These are phyloP conservation scores for Alectura lathami DNA, from an alignment of 2,113 vertebrate species.

Conservation along the genomic window DNA sequence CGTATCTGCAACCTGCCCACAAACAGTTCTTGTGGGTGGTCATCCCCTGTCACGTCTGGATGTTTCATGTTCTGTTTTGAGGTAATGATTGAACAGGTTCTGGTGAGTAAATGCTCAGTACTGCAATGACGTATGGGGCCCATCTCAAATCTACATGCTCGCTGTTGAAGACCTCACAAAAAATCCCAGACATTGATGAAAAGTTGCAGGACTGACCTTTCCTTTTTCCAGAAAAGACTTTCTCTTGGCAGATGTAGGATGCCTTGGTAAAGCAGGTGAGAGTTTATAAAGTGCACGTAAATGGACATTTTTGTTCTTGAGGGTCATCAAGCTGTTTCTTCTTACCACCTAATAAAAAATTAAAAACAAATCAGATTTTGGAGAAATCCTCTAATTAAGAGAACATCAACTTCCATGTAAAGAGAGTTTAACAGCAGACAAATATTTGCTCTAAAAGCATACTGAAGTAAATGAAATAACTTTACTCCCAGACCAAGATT, in stretches of 20 bases:
- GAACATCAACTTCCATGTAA: not conserved
- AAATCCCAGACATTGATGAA: not conserved
- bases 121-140: not conserved
- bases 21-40: not conserved
- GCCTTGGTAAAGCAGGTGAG: constrained; percentile 3
- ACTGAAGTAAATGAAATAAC: constrained; percentile 8
- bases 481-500: constrained; percentile 1
- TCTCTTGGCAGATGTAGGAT: not conserved
- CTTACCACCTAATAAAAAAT: constrained; percentile 15
- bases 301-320: not conserved
- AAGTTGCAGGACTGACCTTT: not conserved
- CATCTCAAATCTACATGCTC: not conserved
- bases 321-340: constrained; percentile 34
- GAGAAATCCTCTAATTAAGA: constrained; percentile 5
- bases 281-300: constrained; percentile 18
- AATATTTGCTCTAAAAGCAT: constrained; percentile 57
- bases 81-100: not conserved
- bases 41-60: not conserved
- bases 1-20: not conserved
- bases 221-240: not conserved
- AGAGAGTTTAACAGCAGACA: constrained; percentile 44
- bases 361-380: constrained; percentile 27
- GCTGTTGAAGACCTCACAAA: not conserved
- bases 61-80: not conserved
- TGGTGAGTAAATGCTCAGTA: not conserved